Evolutionary conservation across 2,888 invertebrate species (phyloP).

Genomic region (Meteorus colon): DNA sequence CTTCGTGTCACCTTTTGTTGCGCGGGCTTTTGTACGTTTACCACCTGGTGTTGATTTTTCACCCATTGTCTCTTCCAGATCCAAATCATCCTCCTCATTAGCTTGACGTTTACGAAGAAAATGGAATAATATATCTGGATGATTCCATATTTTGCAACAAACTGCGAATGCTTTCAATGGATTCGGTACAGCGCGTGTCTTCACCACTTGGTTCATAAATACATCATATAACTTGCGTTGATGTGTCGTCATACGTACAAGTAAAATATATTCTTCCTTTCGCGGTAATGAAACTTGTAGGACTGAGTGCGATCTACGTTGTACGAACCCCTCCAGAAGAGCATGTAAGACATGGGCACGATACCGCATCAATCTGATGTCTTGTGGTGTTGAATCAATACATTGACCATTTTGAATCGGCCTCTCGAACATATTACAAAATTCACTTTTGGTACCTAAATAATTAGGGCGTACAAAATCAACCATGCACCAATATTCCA

Average conservation of each 20-base stretch:
- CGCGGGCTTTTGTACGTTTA: constrained; percentile 70
- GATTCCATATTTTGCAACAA: constrained; percentile 98
- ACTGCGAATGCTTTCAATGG: constrained; percentile 98
- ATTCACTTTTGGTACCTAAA: constrained; percentile 96
- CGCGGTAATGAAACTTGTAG: constrained; percentile 93
- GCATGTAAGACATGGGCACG: constrained; percentile 97
- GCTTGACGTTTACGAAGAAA: constrained; percentile 88
- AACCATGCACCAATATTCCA: constrained; percentile 99
- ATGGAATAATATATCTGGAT: constrained; percentile 93
- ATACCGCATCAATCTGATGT: constrained; percentile 94
- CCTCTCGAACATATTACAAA: constrained; percentile 98
- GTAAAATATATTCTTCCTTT: constrained; percentile 95
- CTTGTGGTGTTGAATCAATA: constrained; percentile 95
- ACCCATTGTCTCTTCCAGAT: constrained; percentile 85
- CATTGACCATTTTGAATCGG: constrained; percentile 99
- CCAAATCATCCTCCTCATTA: constrained; percentile 86
- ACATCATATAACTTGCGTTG: constrained; percentile 93
- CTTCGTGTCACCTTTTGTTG: constrained; percentile 71
- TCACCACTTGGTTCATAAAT: constrained; percentile 94
- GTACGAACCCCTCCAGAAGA: constrained; percentile 95
- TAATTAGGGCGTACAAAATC: constrained; percentile 99
- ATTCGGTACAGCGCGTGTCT: constrained; percentile 91
- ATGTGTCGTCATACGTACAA: constrained; percentile 90
- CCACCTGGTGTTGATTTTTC: constrained; percentile 70
- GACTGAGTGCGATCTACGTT: constrained; percentile 94